Evolutionary conservation across 2,113 vertebrate genomes (phyloP).

Genomic region (Notechis scutatus): DNA sequence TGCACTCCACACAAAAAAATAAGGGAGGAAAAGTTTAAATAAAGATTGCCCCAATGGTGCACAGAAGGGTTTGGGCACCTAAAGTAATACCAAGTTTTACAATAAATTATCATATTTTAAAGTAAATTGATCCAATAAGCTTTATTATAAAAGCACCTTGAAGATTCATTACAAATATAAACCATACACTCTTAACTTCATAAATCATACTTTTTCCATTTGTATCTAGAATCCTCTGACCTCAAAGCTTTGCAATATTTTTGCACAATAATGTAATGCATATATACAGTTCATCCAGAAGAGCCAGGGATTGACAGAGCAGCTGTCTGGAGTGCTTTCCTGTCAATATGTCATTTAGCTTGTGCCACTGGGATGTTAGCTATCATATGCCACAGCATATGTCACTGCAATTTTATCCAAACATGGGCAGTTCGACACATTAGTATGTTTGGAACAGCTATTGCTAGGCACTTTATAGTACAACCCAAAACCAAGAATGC

Average conservation of each 20-base stretch:
- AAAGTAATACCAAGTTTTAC: conserved; percentile 28
- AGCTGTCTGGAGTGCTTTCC: conserved; percentile 41
- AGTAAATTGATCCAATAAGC: background rate
- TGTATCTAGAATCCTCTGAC: conserved; percentile 51
- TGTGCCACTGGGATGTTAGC: conserved; percentile 44
- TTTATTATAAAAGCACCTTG: background rate
- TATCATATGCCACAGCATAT: conserved; percentile 42
- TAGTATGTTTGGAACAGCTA: background rate
- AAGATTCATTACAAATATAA: background rate
- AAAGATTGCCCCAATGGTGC: background rate
- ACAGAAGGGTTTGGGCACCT: conserved; percentile 29
- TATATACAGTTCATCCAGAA: conserved; percentile 41
- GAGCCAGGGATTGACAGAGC: conserved; percentile 32
- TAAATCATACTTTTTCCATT: background rate
- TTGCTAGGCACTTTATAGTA: background rate
- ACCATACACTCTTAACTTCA: background rate
- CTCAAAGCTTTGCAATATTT: conserved; percentile 47
- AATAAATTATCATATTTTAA: conserved; percentile 43
- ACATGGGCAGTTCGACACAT: conserved; percentile 51
- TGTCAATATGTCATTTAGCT: conserved; percentile 28
- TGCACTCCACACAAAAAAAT: background rate
- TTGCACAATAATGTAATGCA: conserved; percentile 50
- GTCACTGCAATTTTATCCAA: conserved; percentile 47
- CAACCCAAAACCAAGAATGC: background rate
- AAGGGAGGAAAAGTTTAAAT: background rate